Evolutionary conservation across 2,797 vertebrate genomes (phyloP).

Genomic region (Sphenodon punctatus): DNA sequence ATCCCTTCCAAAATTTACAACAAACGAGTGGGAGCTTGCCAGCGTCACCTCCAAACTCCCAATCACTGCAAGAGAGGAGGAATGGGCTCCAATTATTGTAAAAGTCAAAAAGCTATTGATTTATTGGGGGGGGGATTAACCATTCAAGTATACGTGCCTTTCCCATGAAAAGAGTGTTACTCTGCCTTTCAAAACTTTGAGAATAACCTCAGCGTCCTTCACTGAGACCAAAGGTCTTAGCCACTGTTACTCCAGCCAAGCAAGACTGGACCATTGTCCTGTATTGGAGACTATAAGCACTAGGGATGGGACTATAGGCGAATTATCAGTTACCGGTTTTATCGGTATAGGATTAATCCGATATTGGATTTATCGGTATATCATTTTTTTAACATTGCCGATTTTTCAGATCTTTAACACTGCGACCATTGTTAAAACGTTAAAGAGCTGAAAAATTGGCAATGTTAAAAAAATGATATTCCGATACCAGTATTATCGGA

Average conservation of each 20-base stretch:
- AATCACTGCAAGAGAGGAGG: slow-evolving; percentile 2
- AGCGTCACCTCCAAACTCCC: slow-evolving; percentile 4
- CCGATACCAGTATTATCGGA: too few species aligned
- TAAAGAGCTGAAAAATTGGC: too few species aligned
- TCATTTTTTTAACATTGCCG: too few species aligned
- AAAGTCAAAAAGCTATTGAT: slow-evolving; percentile 10
- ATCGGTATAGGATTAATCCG: too few species aligned
- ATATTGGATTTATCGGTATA: too few species aligned
- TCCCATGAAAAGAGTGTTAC: not conserved
- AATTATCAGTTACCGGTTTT: too few species aligned
- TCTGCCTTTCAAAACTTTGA: not conserved
- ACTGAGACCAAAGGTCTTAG: not conserved
- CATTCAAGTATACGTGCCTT: slow-evolving; percentile 1
- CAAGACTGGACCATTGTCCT: not conserved
- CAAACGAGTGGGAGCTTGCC: not conserved
- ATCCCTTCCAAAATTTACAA: slow-evolving; percentile 1
- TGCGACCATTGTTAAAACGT: too few species aligned
- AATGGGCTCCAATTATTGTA: not conserved
- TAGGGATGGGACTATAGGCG: too few species aligned
- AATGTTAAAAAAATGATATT: too few species aligned
- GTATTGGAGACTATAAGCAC: too few species aligned
- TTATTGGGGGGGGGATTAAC: not conserved
- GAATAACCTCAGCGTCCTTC: not conserved
- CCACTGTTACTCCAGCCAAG: slow-evolving; percentile 1
- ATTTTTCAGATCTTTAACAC: too few species aligned